Base-by-base conservation (phyloP, 2,888 invertebrate genomes). In the Drosophila vallismaia region DNA sequence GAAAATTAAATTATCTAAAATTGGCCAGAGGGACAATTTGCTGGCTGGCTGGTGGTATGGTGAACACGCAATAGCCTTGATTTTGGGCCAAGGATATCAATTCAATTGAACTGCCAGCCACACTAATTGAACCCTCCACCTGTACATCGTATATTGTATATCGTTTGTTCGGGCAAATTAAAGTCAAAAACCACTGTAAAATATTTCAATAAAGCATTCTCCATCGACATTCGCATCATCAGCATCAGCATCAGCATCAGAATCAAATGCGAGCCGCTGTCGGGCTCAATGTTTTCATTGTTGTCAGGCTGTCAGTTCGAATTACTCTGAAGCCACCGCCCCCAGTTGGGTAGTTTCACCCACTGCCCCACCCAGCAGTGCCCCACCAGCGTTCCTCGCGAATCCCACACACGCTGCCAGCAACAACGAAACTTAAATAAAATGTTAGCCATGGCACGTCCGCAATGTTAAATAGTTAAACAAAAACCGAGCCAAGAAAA, bases 361-460 rank as follows among this genome's bases (percentile, higher is more conserved):
- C 8, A 14, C 8, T 5, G 9, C 12, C 12, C 9, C 33, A n/a
- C 36, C 6, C 19, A 7, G 26, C 24, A 36, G 29, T 14, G 42
- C 0, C 36, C 6, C 19, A 7, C 33, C 24, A 36, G 29, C 19
- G 42, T 1, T 4, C 19, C 24, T 9, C 58, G 49, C 60, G 55
- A 64, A 53, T 60, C 70, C 50, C 74, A 68, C 64, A 64, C 44
- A 63, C 45, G 36, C 31, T 50, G 44, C 7, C 40, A 55, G 45
- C 60, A 51, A 46, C 31, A 64, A 42, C 49, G 57, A 66, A 54
- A 55, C 75, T 79, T 72, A 60, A 75, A 75, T 66, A 71, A 79
- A 82, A 79, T 66, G 70, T 70, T 53, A 72, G 74, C 74, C 58
- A 58, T 58, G 74, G 76, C 79, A 82, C 79, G 79, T 79, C 62